Conservation (phyloP, 2,113 vertebrate species). For the Pygoscelis adeliae region DNA sequence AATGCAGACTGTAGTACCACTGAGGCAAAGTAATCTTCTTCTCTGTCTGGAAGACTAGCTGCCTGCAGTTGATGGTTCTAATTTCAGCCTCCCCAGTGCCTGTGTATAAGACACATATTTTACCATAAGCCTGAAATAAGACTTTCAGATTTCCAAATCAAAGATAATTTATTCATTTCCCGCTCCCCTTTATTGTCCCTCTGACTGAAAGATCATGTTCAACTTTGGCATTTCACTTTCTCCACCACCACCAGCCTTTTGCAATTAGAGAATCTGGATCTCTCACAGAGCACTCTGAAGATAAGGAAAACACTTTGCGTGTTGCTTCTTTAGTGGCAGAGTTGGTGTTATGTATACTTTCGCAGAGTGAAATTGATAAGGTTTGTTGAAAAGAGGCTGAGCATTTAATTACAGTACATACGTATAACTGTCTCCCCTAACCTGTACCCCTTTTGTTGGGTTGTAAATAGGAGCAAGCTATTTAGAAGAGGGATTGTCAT, state of each 20-base stretch:
- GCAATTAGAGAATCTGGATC: neutral
- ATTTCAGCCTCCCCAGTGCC: neutral
- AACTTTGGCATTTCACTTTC: neutral
- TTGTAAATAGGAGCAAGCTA: neutral
- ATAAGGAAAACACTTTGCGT: neutral
- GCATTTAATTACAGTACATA: neutral
- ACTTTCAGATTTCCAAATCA: neutral
- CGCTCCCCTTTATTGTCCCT: neutral
- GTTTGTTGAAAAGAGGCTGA: neutral
- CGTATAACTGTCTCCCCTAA: neutral
- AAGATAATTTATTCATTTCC: neutral
- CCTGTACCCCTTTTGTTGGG: neutral
- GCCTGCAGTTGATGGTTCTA: neutral
- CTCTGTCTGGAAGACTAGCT: neutral
- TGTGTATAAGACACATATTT: neutral
- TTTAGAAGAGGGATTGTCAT: neutral
- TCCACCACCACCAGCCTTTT: neutral
- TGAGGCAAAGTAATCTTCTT: neutral
- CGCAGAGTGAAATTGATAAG: neutral
- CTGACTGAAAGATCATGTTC: neutral
- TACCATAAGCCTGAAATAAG: neutral
- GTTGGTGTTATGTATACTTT: neutral
- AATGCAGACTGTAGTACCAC: neutral
- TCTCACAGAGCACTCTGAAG: neutral
- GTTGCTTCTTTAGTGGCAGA: neutral